A percentile compares a stretch with the other conserved stretches of the same genome.
Conservation (phyloP, 2,113 vertebrate species). For the Ia io region DNA sequence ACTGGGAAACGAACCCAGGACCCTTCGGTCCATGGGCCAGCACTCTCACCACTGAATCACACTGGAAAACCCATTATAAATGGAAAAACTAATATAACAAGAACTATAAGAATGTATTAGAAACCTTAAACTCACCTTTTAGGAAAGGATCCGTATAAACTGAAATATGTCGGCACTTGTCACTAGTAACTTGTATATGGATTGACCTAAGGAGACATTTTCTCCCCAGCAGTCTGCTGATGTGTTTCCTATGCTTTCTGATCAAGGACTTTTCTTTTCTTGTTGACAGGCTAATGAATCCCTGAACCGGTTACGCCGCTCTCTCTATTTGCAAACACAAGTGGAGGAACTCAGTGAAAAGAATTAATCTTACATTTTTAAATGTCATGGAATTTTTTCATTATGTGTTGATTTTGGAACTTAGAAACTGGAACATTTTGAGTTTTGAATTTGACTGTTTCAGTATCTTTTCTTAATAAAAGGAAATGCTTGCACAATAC, state of each 20-base stretch:
- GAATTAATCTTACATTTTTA: conserved; percentile 72
- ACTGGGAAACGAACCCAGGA: too few relatives aligned
- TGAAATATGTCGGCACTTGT: background rate
- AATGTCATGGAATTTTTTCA: conserved; percentile 11
- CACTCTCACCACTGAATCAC: too few relatives aligned
- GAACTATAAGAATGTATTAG: background rate
- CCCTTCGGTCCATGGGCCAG: too few relatives aligned
- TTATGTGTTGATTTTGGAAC: conserved; percentile 9
- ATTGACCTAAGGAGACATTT: background rate
- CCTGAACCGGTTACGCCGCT: conserved; percentile 84
- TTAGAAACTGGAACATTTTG: conserved; percentile 61
- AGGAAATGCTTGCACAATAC: background rate
- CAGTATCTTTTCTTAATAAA: conserved; percentile 21
- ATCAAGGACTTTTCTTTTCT: background rate
- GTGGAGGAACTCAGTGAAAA: conserved; percentile 84
- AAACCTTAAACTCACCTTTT: background rate
- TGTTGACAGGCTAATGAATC: conserved; percentile 87
- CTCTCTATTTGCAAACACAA: conserved; percentile 85
- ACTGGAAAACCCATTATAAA: background rate
- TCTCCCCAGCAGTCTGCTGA: background rate
- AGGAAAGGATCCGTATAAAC: background rate
- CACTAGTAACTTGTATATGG: background rate
- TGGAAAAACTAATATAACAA: background rate
- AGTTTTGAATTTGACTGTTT: conserved; percentile 63
- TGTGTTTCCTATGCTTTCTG: background rate